Evolutionary conservation across 2,113 vertebrate genomes (phyloP).

Genomic region (Sturnira hondurensis): DNA sequence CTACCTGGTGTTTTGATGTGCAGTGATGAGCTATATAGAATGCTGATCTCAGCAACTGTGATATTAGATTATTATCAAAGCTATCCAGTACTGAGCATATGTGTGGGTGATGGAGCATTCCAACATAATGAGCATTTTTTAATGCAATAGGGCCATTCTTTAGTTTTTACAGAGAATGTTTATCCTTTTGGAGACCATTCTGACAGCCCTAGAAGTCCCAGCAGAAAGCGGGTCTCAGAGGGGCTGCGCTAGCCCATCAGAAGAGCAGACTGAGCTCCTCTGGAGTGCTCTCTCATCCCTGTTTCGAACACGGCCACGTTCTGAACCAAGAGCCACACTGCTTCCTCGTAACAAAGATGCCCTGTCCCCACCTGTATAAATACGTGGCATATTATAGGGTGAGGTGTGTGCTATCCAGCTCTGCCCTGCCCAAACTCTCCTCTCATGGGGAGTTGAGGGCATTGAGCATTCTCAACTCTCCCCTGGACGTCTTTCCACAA

Average conservation of each 20-base stretch:
- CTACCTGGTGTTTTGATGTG: not conserved
- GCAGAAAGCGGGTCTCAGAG: not conserved
- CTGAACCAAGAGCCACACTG: not conserved
- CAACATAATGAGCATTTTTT: not conserved
- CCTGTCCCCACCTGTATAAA: not conserved
- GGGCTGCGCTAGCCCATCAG: not conserved
- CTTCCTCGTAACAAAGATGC: not conserved
- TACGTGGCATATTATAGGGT: too few relatives aligned
- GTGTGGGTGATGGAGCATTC: not conserved
- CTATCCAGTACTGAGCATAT: not conserved
- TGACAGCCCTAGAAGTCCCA: not conserved
- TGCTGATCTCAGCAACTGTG: not conserved
- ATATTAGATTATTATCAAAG: not conserved
- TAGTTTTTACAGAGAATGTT: not conserved
- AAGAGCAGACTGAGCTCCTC: not conserved
- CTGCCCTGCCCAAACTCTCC: too few relatives aligned
- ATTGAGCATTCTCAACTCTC: not conserved
- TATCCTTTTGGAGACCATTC: not conserved
- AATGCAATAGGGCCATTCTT: not conserved
- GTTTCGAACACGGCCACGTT: not conserved
- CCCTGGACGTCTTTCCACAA: not conserved
- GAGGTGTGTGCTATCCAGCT: not conserved
- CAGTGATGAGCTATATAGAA: not conserved
- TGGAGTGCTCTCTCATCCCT: not conserved
- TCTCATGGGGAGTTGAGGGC: not conserved